Evolutionary conservation across 2,113 vertebrate species (phyloP).

Genomic region (Ptilonorhynchus violaceus): DNA sequence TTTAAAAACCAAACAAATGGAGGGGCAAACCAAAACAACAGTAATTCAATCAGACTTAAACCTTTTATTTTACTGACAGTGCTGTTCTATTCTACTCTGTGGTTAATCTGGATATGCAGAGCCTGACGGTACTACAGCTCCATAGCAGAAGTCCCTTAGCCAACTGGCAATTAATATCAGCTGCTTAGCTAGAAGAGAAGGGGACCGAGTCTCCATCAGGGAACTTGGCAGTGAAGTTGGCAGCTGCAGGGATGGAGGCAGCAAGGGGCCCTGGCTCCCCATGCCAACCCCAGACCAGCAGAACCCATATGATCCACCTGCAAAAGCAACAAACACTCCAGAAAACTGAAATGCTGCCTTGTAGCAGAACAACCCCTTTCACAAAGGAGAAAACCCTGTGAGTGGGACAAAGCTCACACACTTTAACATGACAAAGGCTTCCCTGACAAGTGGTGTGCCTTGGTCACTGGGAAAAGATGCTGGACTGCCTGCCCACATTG

Average conservation of each 20-base stretch:
- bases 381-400: rapidly evolving
- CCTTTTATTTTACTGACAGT: background rate
- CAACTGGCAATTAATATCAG: background rate
- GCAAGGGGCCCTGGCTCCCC: background rate
- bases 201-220: rapidly evolving
- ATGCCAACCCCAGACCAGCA: background rate
- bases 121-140: rapidly evolving
- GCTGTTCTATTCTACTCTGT: rapidly evolving
- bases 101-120: background rate
- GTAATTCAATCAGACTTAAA: background rate
- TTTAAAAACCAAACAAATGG: background rate
- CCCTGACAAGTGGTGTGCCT: rapidly evolving
- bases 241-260: background rate
- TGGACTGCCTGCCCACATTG: background rate
- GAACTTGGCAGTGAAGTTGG: background rate
- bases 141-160: background rate
- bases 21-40: background rate
- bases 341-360: rapidly evolving
- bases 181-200: background rate
- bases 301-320: background rate
- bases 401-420: background rate
- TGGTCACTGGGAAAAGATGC: background rate
- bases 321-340: background rate
- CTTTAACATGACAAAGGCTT: background rate
- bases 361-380: rapidly evolving